Percentiles rank a stretch among this genome's conserved stretches.
These are phyloP conservation scores for Spodoptera frugiperda DNA, from an alignment of 1,140 invertebrate species.

Conservation along the genomic window DNA sequence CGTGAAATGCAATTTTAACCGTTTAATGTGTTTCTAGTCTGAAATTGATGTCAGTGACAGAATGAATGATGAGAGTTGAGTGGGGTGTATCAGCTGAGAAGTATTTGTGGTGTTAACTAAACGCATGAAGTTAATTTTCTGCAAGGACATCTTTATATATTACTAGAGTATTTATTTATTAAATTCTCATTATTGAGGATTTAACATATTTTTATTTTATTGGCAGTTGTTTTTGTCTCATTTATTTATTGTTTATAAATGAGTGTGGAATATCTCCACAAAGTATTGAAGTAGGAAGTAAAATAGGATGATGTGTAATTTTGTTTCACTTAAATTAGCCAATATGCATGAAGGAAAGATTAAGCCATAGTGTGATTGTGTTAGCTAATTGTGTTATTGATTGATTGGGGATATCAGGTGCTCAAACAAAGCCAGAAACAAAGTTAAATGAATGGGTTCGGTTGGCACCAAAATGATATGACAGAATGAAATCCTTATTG, in stretches of 20 bases:
- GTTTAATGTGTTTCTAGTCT: constrained; percentile 79
- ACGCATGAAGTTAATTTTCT: constrained; percentile 17
- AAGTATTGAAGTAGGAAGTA: constrained; percentile 29
- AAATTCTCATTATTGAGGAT: constrained; percentile 34
- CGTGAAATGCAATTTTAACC: constrained; percentile 66
- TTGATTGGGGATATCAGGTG: constrained; percentile 37
- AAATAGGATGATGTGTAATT: constrained; percentile 4
- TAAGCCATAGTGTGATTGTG: constrained; percentile 41
- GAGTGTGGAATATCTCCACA: constrained; percentile 14
- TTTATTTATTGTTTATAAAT: constrained; percentile 37
- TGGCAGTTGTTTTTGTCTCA: constrained; percentile 34
- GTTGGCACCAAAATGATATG: constrained; percentile 2
- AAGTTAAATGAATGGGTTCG: not conserved
- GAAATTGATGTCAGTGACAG: constrained; percentile 72
- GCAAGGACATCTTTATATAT: constrained; percentile 9
- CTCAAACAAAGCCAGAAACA: not conserved
- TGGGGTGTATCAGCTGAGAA: constrained; percentile 6
- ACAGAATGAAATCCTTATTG: not conserved
- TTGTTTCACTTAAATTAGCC: constrained; percentile 27
- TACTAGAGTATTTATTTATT: constrained; percentile 60
- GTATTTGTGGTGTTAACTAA: constrained; percentile 10
- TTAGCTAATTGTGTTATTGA: constrained; percentile 33
- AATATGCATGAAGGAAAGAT: constrained; percentile 21
- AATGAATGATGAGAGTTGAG: constrained; percentile 68
- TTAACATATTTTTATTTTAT: constrained; percentile 45